Base-by-base conservation (phyloP, 2,113 vertebrate species). In the Alexandromys fortis region DNA sequence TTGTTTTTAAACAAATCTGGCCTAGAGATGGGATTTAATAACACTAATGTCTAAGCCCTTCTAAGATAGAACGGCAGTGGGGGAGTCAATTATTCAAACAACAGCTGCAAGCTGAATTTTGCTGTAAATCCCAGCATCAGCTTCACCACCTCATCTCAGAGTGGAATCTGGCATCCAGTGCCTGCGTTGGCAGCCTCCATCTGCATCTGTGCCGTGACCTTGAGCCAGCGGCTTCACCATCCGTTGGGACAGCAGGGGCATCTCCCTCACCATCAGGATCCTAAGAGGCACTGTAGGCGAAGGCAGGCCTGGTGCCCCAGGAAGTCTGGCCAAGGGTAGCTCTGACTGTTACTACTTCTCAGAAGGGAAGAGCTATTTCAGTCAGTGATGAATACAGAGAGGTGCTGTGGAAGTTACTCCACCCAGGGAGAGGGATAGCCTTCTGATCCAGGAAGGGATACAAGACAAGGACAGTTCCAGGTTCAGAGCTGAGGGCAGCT, bases 81-180 rank as follows among this genome's bases (percentile, higher is more conserved):
- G 78, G 94, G 91, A 92, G 75, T 96, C 95, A 83, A 45, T 96
- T 96, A 95, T 92, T 98, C 93, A 95, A 49, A 89, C 67, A 95
- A 95, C 86, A 96, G 89, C 86, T 94, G 91, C 89, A 95, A 95
- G 93, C 89, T 94, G 92, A 91, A 70, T 97, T 97, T 96, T 91
- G 55, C 87, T 78, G 1, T 68, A 91, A 96, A 63, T 82, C 94
- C 94, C 92, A 61, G 93, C 91, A 82, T 96, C 94, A 95, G 92
- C 96, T 49, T 94, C 73, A 22, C 52, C 89, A 87, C 94, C 73
- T 81, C 70, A 14, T 95, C 90, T 89, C 61, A 70, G 85, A 22
- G 52, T 35, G 79, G 52, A 88, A 85, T 38, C 72, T 85, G 58
- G 65, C 38, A 2, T 72, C 67, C 87, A 90, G 79, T 72, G 86